Percentiles rank a stretch among this genome's conserved stretches.
Evolutionary conservation across 2,888 invertebrate species (phyloP).

Genomic region (Eudemis profundana): DNA sequence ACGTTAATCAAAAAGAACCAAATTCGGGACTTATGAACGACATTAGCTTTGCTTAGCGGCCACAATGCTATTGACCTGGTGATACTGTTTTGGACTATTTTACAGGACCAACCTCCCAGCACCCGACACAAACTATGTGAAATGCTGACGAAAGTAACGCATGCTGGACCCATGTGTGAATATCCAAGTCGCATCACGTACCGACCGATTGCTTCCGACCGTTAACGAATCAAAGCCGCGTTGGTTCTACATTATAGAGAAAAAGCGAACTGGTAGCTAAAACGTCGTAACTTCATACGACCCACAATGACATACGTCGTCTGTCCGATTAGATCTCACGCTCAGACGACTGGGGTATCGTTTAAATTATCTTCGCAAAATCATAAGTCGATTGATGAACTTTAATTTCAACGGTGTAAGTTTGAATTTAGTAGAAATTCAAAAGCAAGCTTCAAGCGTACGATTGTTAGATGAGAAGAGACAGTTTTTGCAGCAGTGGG

Average conservation of each 20-base stretch:
- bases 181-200: slow-evolving; percentile 12
- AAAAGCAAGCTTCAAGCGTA: not conserved
- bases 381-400: not conserved
- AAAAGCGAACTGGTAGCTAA: slow-evolving; percentile 6
- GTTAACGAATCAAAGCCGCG: slow-evolving; percentile 34
- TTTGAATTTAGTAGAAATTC: not conserved
- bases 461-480: slow-evolving; percentile 11
- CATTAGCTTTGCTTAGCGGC: no score
- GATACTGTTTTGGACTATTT: no score
- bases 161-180: not conserved
- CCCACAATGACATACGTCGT: not conserved
- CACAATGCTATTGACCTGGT: no score
- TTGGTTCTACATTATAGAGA: slow-evolving; percentile 22
- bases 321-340: slow-evolving; percentile 10
- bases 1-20: no score
- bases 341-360: slow-evolving; percentile 15
- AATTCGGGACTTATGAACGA: no score
- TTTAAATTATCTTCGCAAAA: not conserved
- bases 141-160: not conserved
- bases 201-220: slow-evolving; percentile 23
- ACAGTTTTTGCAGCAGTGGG: slow-evolving; percentile 5
- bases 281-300: slow-evolving; percentile 6
- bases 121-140: no score
- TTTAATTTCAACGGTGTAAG: not conserved
- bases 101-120: no score